These are phyloP conservation scores for Electrona antarctica DNA, from an alignment of 2,113 vertebrate species.

Conservation along the genomic window DNA sequence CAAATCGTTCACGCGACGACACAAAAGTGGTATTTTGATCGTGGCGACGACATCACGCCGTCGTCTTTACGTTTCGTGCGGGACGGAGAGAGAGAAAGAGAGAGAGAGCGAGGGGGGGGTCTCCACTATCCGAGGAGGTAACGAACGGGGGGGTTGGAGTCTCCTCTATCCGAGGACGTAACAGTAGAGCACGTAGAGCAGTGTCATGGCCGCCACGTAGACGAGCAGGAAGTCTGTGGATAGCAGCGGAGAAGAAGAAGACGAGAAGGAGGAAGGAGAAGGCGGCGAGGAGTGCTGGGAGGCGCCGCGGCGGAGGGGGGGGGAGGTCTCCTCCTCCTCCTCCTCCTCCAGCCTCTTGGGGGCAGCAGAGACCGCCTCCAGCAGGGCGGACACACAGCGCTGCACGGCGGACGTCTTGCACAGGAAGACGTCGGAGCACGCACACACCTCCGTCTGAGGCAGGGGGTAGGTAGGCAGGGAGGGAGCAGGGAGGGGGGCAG, in stretches of 20 bases:
- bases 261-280: conserved; percentile 16
- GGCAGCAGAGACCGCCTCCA: conserved; percentile 32
- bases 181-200: conserved; percentile 82
- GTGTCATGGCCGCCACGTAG: conserved; percentile 83
- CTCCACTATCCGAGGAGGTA: too few relatives aligned
- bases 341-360: conserved; percentile 42
- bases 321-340: conserved; percentile 21
- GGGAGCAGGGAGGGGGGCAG: conserved; percentile 42
- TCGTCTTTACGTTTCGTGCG: not conserved
- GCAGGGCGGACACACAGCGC: conserved; percentile 79
- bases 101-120: not conserved
- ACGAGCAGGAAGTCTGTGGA: conserved; percentile 86
- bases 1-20: too few relatives aligned
- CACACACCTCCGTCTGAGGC: conserved; percentile 84
- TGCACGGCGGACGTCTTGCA: conserved; percentile 80
- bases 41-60: too few relatives aligned
- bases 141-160: not conserved
- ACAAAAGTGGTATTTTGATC: too few relatives aligned
- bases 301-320: not conserved
- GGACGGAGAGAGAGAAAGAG: conserved; percentile 1
- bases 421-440: conserved; percentile 84
- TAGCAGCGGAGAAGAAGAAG: conserved; percentile 65
- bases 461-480: too few relatives aligned
- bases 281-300: not conserved
- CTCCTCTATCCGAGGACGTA: conserved; percentile 66